Evolutionary conservation across 2,113 vertebrate species (phyloP), one percentile per base, ranked within the genome.

Genomic region (Maylandia zebra): DNA sequence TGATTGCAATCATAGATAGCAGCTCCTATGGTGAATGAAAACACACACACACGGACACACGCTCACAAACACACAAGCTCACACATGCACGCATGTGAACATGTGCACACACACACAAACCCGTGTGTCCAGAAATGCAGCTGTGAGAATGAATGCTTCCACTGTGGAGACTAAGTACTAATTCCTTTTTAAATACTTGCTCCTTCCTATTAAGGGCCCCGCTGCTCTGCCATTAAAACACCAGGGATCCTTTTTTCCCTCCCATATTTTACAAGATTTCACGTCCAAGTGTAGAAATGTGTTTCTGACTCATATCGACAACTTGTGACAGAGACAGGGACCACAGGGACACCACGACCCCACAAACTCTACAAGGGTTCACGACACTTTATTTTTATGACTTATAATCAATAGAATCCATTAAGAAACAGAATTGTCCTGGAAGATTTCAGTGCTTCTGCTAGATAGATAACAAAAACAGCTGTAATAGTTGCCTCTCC

Each of bases 121-220:
- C 38, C 52, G 90, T 91, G 88, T 91, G 92, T 93, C 85, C 91
- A 92, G 91, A 94, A 90, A 90, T 95, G 94, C 94, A 95, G 94
- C 94, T 95, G 95, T 93, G 93, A 91, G 94, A 83, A 95, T 95
- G 95, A 96, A 96, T 95, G 94, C 93, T 90, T 88, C 94, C 90
- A 94, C 94, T 95, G 94, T 96, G 93, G 88, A 91, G 93, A 87
- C 87, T 85, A 86, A 90, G 84, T 89, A 89, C 91, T 89, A 95
- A 92, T 92, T 94, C 88, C 90, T 91, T 90, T 92, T 90, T 85
- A 90, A 91, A 91, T 91, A 88, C 89, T 86, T 83, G 88, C 82
- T 88, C 52, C 85, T 24, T 90, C 90, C 81, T 59, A 86, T 86
- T 84, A 87, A 84, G 59, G 89, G 87, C 84, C 87, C 81, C 69